Base-by-base conservation (phyloP, 2,888 invertebrate species). In the Keiferia lycopersicella region DNA sequence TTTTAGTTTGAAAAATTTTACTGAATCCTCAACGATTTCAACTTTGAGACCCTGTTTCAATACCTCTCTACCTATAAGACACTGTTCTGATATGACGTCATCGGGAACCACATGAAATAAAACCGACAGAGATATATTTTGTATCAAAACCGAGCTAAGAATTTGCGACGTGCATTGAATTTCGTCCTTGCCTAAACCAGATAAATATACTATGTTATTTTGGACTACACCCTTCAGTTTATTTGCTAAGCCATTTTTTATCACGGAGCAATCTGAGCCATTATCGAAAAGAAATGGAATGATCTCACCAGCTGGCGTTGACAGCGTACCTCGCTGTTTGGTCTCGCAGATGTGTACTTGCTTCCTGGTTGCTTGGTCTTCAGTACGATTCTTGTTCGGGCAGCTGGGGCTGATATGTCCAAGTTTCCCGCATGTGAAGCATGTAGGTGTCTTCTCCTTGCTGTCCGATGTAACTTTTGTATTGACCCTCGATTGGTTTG, bases 191-290 rank as follows among this genome's bases (percentile, higher is more conserved):
- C 61, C 61, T 34, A 61, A 50, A 30, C 48, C 61, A 3, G 16
- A 14, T 2, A 61, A 14, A 12, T 34, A 30, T 2, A 61, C 61
- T 16, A 50, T 16, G 16, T 50, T 16, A 16, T 41, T 30, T 22
- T 26, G 34, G 11, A 11, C 34, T 16, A 48, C 48, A 61, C 61
- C 61, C 30, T 1, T 2, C 1, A 61, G 18, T 12, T 61, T 66
- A 16, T 22, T 11, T 61, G 2, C 10, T 41, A 68, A 64, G 18
- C 68, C 67, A 50, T 67, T 59, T 60, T 65, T 72, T 0, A 73
- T 2, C 0, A 72, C 53, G 2, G 73, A 75, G 39, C 75, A 73
- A 39, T 70, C 63, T 1, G 72, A 72, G 2, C 73, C 73, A 34
- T n/a, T n/a, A n/a, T n/a, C n/a, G n/a, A n/a, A n/a, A n/a, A n/a